Evolutionary conservation across 2,113 vertebrate genomes (phyloP).

Genomic region (Coryphaenoides rupestris): DNA sequence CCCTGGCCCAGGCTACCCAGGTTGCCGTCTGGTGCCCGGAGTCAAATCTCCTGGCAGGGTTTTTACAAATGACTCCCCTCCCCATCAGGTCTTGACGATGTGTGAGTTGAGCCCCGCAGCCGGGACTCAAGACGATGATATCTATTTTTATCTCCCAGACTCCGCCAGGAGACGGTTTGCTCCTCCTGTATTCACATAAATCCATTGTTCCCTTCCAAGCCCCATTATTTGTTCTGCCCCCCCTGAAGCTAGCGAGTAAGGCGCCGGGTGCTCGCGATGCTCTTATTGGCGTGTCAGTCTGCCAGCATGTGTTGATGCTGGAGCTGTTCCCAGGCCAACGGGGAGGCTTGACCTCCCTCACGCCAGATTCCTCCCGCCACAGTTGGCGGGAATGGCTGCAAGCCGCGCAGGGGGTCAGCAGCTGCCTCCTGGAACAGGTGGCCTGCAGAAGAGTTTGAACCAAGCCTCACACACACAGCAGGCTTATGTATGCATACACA

Average conservation of each 20-base stretch:
- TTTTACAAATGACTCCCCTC: background rate
- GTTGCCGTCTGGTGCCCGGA: constrained; percentile 21
- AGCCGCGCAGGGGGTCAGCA: constrained; percentile 46
- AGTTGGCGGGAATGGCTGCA: constrained; percentile 33
- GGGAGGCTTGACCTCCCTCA: constrained; percentile 10
- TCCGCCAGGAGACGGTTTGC: background rate
- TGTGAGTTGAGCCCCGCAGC: too few species aligned
- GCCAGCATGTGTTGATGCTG: constrained; percentile 34
- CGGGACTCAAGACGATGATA: constrained; percentile 3
- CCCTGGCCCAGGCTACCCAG: constrained; percentile 14
- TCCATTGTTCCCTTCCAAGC: too few species aligned
- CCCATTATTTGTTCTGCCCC: too few species aligned
- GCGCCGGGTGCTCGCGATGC: background rate
- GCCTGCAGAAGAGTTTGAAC: constrained; percentile 64
- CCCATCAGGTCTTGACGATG: background rate
- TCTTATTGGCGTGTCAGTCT: constrained; percentile 26
- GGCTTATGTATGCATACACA: constrained; percentile 53
- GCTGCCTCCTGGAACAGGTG: constrained; percentile 66
- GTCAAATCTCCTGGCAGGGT: background rate
- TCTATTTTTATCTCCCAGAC: constrained; percentile 8
- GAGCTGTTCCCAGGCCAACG: constrained; percentile 22
- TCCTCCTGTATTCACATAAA: too few species aligned
- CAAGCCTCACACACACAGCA: constrained; percentile 41
- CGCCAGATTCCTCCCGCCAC: constrained; percentile 14
- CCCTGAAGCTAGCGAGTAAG: too few species aligned